A percentile compares a stretch with the other conserved stretches of the same genome.
These are phyloP conservation scores for Gymnocephalus cernua DNA, from an alignment of 2,113 vertebrate species.

Conservation along the genomic window DNA sequence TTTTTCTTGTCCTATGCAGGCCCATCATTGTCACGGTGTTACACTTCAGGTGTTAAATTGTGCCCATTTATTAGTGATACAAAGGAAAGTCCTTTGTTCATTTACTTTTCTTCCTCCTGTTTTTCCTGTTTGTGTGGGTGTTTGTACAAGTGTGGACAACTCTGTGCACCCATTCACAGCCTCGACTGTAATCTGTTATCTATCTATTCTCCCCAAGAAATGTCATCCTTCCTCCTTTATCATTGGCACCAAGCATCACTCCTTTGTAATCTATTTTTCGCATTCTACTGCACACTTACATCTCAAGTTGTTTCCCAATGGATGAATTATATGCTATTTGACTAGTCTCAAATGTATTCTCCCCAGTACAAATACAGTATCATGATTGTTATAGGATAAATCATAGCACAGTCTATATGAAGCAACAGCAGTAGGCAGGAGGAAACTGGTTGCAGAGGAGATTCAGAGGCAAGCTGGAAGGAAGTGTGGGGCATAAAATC, in stretches of 20 bases:
- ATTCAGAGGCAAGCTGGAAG: neutral
- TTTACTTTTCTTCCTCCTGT: neutral
- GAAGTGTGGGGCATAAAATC: neutral
- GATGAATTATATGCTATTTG: slow-evolving; percentile 1
- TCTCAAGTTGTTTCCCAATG: slow-evolving; percentile 1
- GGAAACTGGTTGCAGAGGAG: neutral
- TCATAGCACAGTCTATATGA: neutral
- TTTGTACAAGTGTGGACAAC: slow-evolving; percentile 29
- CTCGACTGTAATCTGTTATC: neutral
- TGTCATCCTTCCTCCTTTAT: neutral
- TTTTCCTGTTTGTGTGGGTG: neutral
- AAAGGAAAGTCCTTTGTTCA: neutral
- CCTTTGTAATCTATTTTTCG: slow-evolving; percentile 14
- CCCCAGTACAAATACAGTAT: neutral
- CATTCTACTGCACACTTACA: slow-evolving; percentile 20
- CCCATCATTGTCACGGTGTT: neutral
- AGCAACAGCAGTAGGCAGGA: neutral
- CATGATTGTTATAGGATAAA: neutral
- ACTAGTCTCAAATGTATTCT: slow-evolving; percentile 1
- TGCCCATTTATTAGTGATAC: neutral
- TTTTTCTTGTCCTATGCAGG: neutral
- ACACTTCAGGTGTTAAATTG: neutral
- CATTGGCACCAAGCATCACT: neutral
- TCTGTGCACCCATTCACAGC: slow-evolving; percentile 15
- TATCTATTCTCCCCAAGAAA: neutral